Base-by-base conservation (phyloP, 2,113 vertebrate species). In the Pipa parva region DNA sequence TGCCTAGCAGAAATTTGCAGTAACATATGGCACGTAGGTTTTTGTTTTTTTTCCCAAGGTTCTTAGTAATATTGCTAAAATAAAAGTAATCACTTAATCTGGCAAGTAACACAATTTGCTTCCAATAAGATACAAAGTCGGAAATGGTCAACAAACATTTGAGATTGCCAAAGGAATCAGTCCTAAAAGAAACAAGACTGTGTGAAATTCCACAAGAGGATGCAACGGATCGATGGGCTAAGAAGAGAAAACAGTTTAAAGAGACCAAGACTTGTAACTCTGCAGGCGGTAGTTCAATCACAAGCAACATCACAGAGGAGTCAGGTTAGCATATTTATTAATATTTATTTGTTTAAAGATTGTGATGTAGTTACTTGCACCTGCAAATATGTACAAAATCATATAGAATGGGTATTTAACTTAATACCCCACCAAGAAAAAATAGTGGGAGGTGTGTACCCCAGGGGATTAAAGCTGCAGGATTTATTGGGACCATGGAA, bases 261-360 rank as follows among this genome's bases (percentile, higher is more conserved):
- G 90, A 93, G 1, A 87, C 87, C 71, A 92, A 85, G 58, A 89
- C 90, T 25, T 87, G 85, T 75, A 90, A 85, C 72, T 97, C 93
- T 15, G 71, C 84, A 9, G 91, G 90, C 52, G 89, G 80, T 31
- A 90, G 85, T 37, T 97, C 91, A 2, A 75, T 92, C 18, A 82
- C 87, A 75, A 96, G 92, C 52, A 92, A 85, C 58, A 77, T 92
- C 72, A 93, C 92, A 0, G 91, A 95, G 55, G 91, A 90, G 69
- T 94, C 92, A 66, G 76, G 92, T 93, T 71, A 83, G 84, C 82
- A 75, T 17, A n/a, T n/a, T n/a, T n/a, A n/a, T n/a, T n/a, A n/a
- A n/a, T 8, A 7, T 21, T 49, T 49, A n/a, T n/a, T 33, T 33
- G 31, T 33, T 33, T n/a, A n/a, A n/a, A n/a, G n/a, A n/a, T n/a